These are phyloP conservation scores for Cybosia mesomella DNA, from an alignment of 2,888 invertebrate species.

Conservation along the genomic window DNA sequence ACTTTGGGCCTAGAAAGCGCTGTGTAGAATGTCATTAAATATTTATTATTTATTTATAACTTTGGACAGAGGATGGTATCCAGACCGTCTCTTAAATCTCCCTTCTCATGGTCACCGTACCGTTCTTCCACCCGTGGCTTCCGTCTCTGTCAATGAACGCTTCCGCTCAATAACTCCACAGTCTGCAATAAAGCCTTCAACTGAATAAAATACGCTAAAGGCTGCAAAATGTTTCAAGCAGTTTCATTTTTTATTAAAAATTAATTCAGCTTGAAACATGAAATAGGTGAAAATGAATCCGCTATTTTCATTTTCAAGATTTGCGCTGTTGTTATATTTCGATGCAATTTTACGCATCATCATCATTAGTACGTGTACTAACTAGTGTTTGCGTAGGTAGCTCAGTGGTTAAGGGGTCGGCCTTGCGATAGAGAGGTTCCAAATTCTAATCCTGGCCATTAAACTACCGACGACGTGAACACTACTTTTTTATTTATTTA, in stretches of 20 bases:
- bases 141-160: slow-evolving; percentile 26
- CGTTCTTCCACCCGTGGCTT: slow-evolving; percentile 26
- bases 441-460: no score
- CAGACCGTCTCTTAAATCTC: neutral
- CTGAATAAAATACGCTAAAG: slow-evolving; percentile 14
- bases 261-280: slow-evolving; percentile 1
- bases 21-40: no score
- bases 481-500: no score
- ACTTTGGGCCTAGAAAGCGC: no score
- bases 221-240: neutral
- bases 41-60: no score
- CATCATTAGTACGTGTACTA: no score
- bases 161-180: slow-evolving; percentile 41
- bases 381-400: no score
- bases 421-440: no score
- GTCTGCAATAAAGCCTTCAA: slow-evolving; percentile 27
- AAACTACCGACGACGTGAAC: no score
- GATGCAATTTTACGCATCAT: no score
- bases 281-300: neutral
- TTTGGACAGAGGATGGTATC: no score
- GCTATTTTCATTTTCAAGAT: neutral
- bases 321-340: neutral
- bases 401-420: no score
- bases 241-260: slow-evolving; percentile 8
- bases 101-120: slow-evolving; percentile 10